Percentiles rank a stretch among this genome's conserved stretches.
These are phyloP conservation scores for Troides oblongomaculatus DNA, from an alignment of 2,888 invertebrate species.

Conservation along the genomic window DNA sequence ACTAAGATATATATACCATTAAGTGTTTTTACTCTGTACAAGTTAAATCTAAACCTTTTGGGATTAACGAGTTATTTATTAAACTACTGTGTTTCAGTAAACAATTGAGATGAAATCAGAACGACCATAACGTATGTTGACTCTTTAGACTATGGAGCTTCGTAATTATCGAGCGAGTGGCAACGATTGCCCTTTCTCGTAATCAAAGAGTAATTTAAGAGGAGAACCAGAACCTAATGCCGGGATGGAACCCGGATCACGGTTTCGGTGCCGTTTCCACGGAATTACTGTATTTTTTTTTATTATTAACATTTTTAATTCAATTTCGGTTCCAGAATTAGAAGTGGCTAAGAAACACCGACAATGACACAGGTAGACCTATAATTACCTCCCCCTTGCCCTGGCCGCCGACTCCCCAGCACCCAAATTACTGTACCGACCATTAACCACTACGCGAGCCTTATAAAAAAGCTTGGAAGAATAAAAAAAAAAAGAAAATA, in stretches of 20 bases:
- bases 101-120: background rate
- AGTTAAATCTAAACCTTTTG: too few species aligned
- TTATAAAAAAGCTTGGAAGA: slow-evolving; percentile 63
- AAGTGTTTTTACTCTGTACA: too few species aligned
- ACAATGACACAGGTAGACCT: slow-evolving; percentile 75
- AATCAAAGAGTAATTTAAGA: slow-evolving; percentile 25
- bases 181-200: slow-evolving; percentile 8
- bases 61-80: too few species aligned
- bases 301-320: slow-evolving; percentile 37
- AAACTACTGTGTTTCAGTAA: background rate
- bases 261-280: slow-evolving; percentile 33
- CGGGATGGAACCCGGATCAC: slow-evolving; percentile 32
- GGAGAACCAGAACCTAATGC: slow-evolving; percentile 20
- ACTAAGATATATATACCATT: too few species aligned
- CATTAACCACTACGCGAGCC: slow-evolving; percentile 71
- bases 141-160: background rate
- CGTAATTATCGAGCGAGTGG: background rate
- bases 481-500: slow-evolving; percentile 45
- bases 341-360: slow-evolving; percentile 59
- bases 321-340: slow-evolving; percentile 58
- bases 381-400: slow-evolving; percentile 66
- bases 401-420: slow-evolving; percentile 38
- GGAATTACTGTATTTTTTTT: slow-evolving; percentile 31
- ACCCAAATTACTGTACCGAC: slow-evolving; percentile 68
- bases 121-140: background rate